Conservation (phyloP, 2,888 invertebrate genomes). For the Saturnia pavonia region DNA sequence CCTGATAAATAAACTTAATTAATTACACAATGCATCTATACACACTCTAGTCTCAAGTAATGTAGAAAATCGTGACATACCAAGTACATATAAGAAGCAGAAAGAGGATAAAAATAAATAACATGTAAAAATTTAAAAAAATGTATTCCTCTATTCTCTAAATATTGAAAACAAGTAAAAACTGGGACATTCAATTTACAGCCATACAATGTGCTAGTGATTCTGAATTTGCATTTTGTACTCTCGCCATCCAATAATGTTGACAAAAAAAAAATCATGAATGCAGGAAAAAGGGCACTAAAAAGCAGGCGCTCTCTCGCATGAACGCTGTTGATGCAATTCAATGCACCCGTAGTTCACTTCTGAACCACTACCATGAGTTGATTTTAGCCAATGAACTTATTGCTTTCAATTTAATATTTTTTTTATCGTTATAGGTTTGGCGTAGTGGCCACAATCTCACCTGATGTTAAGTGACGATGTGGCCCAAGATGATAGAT, state of each 20-base stretch:
- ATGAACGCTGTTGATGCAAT: conserved; percentile 41
- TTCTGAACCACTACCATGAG: conserved; percentile 13
- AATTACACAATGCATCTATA: too few relatives aligned
- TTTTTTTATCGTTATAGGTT: too few relatives aligned
- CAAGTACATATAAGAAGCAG: too few relatives aligned
- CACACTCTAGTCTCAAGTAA: too few relatives aligned
- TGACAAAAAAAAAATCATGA: conserved; percentile 19
- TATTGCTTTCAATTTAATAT: neutral
- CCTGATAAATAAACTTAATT: too few relatives aligned
- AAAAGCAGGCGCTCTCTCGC: conserved; percentile 40
- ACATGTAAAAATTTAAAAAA: neutral
- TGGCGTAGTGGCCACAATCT: too few relatives aligned
- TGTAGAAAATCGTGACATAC: too few relatives aligned
- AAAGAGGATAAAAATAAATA: neutral
- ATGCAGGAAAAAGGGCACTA: conserved; percentile 35
- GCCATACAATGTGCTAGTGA: conserved; percentile 15
- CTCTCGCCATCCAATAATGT: conserved; percentile 13
- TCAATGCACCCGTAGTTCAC: conserved; percentile 30
- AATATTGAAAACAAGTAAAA: neutral
- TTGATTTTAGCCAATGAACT: neutral
- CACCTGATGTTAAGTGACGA: too few relatives aligned
- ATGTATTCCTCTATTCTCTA: neutral
- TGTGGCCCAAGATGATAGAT: too few relatives aligned
- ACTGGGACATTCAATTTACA: conserved; percentile 13
- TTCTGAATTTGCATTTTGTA: conserved; percentile 12